A percentile compares a stretch with the other conserved stretches of the same genome.
phyloP scores from a whole-genome alignment of 1,140 invertebrate species.

The Matsumurasca onukii region DNA sequence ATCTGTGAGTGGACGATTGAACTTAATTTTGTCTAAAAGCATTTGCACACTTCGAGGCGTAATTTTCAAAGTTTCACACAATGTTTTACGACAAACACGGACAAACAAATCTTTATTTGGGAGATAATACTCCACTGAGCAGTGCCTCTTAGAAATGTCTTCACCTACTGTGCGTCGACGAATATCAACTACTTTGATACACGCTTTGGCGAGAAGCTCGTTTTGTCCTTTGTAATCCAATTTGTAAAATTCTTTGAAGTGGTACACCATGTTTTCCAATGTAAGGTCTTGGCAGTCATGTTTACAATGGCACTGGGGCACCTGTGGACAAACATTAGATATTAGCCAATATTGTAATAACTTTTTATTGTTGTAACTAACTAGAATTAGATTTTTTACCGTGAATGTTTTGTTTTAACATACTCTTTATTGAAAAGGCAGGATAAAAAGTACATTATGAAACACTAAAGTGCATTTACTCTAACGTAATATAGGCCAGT shows the following conservation, averaged over 20 bases:
- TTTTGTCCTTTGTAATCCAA: not conserved
- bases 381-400: not conserved
- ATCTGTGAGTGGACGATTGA: not conserved
- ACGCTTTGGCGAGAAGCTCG: conserved; percentile 22
- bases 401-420: not conserved
- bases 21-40: conserved; percentile 30
- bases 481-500: no score
- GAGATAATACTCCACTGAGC: not conserved
- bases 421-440: not conserved
- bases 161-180: conserved; percentile 29
- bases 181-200: conserved; percentile 42
- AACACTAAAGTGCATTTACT: no score
- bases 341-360: not conserved
- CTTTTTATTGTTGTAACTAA: not conserved
- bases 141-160: conserved; percentile 14
- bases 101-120: conserved; percentile 15
- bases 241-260: conserved; percentile 1
- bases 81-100: conserved; percentile 15
- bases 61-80: conserved; percentile 27
- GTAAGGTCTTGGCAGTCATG: not conserved
- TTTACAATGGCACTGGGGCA: not conserved
- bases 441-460: no score
- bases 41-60: conserved; percentile 22
- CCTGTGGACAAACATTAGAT: not conserved
- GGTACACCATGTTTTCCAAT: not conserved